Base-by-base conservation (phyloP, 2,113 vertebrate genomes). In the Amphilophus citrinellus region DNA sequence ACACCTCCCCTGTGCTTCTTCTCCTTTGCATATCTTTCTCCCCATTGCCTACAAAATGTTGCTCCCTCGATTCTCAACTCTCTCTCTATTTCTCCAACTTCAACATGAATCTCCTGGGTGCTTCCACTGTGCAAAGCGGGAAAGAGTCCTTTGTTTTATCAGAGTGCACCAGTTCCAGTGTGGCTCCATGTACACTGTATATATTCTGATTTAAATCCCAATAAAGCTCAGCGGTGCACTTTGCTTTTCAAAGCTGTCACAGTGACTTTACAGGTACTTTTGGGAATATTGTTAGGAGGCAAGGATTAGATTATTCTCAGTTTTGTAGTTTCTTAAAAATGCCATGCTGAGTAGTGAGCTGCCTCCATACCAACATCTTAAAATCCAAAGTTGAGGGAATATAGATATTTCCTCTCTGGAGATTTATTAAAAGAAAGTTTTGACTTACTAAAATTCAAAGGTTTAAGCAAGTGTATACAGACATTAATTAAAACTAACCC, bases 81-180 rank as follows among this genome's bases (percentile, higher is more conserved):
- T 63, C 24, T 24, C 24, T 77, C 80, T 61, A 2, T 75, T 61
- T 37, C 50, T 63, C 24, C 50, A 50, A 65, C 82, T 87, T 80
- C 86, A 61, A 9, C 2, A 1, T 59, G 39, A 86, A 39, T 91
- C 89, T 90, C 87, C 56, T 20, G 86, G 77, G 89, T 81, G 5
- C 59, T 50, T 83, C 44, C 50, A n/a, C 75, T 35, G 73, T 68
- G 82, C 80, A 82, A 37, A 77, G 42, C 10, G 88, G 75, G 79
- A 84, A 77, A 63, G 14, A 76, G 22, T 37, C 78, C 80, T 89
- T 87, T 89, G 30, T 18, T 58, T 83, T 82, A 75, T 87, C 61
- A 32, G n/a, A 84, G 53, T 56, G 82, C 32, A 66, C 73, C 68
- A 79, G 20, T 77, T 89, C 63, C 78, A 39, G 3, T 53, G 44